Percentiles rank a stretch among this genome's conserved stretches.
These are phyloP conservation scores for Hafferia zeledoni DNA, from an alignment of 2,797 vertebrate species.

Conservation along the genomic window DNA sequence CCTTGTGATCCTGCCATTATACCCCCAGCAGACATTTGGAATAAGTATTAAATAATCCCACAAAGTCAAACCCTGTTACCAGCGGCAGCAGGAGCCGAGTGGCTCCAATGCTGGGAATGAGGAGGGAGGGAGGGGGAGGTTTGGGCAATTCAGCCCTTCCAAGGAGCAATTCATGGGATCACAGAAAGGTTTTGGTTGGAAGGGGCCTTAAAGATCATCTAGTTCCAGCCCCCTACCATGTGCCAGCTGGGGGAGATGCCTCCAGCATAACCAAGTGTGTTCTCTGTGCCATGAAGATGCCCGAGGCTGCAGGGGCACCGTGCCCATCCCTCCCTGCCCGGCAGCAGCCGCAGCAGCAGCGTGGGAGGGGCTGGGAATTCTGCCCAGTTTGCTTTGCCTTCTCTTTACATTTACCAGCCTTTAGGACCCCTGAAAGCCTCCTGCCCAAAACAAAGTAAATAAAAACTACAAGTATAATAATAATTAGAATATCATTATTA, in stretches of 20 bases:
- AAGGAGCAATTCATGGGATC: neutral
- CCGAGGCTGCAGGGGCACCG: neutral
- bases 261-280: slow-evolving; percentile 39
- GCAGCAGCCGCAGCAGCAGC: neutral
- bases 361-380: neutral
- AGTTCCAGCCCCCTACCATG: neutral
- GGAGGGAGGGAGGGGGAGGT: neutral
- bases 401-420: neutral
- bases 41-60: neutral
- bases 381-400: neutral
- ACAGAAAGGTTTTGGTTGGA: neutral
- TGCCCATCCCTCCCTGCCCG: neutral
- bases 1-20: neutral
- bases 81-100: neutral
- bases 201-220: neutral
- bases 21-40: slow-evolving; percentile 12
- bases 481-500: neutral
- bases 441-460: neutral
- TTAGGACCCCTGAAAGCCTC: neutral
- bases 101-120: neutral
- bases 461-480: neutral
- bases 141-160: neutral
- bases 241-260: neutral
- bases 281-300: slow-evolving; percentile 1
- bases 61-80: neutral